Evolutionary conservation across 2,888 invertebrate species (phyloP).

Genomic region (Eumacrocentrus americanus): DNA sequence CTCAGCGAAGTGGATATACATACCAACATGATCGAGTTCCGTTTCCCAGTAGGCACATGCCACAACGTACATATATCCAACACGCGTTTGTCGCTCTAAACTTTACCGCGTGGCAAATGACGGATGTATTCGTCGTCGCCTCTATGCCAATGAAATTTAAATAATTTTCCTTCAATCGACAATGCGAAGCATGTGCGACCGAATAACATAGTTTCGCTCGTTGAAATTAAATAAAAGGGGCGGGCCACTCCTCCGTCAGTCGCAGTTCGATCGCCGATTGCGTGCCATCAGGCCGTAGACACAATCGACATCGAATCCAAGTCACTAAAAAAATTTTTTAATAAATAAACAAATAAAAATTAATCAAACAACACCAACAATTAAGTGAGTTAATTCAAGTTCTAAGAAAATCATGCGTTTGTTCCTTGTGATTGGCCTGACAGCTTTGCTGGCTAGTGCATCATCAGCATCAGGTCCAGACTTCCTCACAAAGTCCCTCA

Average conservation of each 20-base stretch:
- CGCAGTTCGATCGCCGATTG: constrained; percentile 61
- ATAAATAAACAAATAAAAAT: background rate
- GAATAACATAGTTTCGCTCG: constrained; percentile 59
- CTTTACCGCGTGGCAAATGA: constrained; percentile 22
- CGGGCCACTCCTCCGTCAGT: constrained; percentile 61
- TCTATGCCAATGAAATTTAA: constrained; percentile 59
- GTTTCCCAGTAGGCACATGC: constrained; percentile 55
- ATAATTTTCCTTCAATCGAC: constrained; percentile 59
- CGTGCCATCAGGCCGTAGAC: constrained; percentile 43
- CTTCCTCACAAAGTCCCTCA: constrained; percentile 60
- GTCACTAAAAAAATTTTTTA: background rate
- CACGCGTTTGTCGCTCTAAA: constrained; percentile 27
- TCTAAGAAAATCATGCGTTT: constrained; percentile 42
- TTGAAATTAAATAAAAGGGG: constrained; percentile 61
- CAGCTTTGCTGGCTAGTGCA: constrained; percentile 67
- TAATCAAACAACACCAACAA: background rate
- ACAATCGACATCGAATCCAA: constrained; percentile 18
- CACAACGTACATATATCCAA: constrained; percentile 39
- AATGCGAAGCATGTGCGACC: constrained; percentile 60
- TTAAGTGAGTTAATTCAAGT: constrained; percentile 7
- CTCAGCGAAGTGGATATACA: constrained; percentile 28
- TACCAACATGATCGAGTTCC: constrained; percentile 54
- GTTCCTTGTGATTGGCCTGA: constrained; percentile 41
- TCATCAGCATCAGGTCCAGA: constrained; percentile 63
- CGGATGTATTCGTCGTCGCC: constrained; percentile 33